Evolutionary conservation across 2,797 vertebrate species (phyloP), one percentile per base, ranked within the genome.

Genomic region (Arctocebus calabarensis): DNA sequence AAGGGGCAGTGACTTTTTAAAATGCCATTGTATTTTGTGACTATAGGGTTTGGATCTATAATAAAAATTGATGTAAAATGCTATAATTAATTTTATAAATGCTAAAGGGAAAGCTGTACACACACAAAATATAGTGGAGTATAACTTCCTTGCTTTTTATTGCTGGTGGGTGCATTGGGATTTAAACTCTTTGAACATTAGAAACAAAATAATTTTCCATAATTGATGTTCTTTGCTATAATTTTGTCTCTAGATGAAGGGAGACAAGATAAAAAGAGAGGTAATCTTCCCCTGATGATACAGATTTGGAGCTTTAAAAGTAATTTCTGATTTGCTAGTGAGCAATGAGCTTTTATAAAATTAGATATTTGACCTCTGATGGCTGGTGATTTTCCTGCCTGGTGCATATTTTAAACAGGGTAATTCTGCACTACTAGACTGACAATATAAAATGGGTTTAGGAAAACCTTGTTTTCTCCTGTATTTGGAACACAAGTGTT

Each of bases 201-300:
- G 25, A 78, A 95, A 90, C 13, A 45, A 94, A 94, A 68, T 0
- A 7, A 13, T 68, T 94, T 19, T 83, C 37, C n/a, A 11, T 43
- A 90, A 73, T 1, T 43, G 14, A 75, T 77, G 25, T 62, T n/a
- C 77, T 84, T 74, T 45, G 7, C 29, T 66, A 62, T 55, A 27
- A 48, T 29, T 62, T 75, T 90, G 78, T 43, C 4, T 32, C 23
- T 57, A 48, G 34, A 83, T 48, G 66, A 85, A 70, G 34, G 20
- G 25, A 89, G n/a, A 89, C 14, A 52, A 70, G 40, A 62, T 74
- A 74, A 88, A 92, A 84, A 22, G 40, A 91, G 12, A 92, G 34
- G 11, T 10, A 70, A 55, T 88, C 23, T 32, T 86, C 37, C 59
- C 3, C 27, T 75, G 32, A 20, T 71, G 77, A 75, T 23, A 87